These are phyloP conservation scores for Carettochelys insculpta DNA, from an alignment of 2,113 vertebrate genomes.

Conservation along the genomic window DNA sequence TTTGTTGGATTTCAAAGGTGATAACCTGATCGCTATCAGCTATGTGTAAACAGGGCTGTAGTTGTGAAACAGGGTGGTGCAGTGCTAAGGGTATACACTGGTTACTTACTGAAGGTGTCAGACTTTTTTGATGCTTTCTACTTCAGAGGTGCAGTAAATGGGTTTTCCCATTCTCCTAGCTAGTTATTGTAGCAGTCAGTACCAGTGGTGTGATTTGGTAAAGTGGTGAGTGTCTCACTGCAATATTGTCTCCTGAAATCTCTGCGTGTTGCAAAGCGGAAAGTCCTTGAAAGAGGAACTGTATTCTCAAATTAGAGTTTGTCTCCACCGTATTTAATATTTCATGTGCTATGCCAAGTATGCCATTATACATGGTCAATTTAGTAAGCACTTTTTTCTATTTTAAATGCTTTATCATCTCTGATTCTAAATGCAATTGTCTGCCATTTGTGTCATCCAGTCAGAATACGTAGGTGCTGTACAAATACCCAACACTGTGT, in stretches of 20 bases:
- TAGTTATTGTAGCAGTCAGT: rapidly evolving
- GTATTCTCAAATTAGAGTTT: not conserved
- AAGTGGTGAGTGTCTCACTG: rapidly evolving
- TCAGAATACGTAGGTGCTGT: rapidly evolving
- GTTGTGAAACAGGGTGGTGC: not conserved
- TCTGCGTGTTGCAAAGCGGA: rapidly evolving
- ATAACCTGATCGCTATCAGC: not conserved
- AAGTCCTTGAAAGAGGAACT: rapidly evolving
- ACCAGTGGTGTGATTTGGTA: rapidly evolving
- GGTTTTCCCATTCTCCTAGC: rapidly evolving
- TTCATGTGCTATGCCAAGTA: rapidly evolving
- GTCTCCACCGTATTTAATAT: rapidly evolving
- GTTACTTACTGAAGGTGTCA: not conserved
- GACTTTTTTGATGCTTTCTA: rapidly evolving
- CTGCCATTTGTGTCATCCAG: rapidly evolving
- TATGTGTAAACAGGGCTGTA: not conserved
- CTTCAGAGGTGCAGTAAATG: rapidly evolving
- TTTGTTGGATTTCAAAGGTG: no score
- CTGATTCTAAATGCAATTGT: rapidly evolving
- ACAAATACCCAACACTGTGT: not conserved
- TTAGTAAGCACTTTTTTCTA: rapidly evolving
- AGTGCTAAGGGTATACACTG: rapidly evolving
- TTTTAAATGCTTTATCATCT: rapidly evolving
- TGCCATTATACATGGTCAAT: rapidly evolving
- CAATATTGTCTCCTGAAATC: rapidly evolving